Base-by-base conservation (phyloP, 2,797 vertebrate genomes). In the Hipposideros larvatus region DNA sequence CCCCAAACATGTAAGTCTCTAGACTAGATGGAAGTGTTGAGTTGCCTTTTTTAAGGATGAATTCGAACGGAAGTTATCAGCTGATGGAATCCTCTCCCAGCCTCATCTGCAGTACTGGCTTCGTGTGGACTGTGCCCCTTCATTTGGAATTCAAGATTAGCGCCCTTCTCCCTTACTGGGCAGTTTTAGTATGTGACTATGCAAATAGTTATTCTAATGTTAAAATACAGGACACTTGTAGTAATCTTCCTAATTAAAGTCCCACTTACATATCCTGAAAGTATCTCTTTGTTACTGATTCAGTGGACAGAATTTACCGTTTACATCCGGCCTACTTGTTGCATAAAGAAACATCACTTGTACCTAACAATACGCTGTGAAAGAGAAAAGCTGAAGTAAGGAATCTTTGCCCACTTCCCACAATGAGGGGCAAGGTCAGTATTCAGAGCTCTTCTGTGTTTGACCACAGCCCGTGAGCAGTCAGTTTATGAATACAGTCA, bases 301-400 rank as follows among this genome's bases (percentile, higher is more conserved):
- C 41, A 26, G 22, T 31, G 46, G 41, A 14, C 3, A 63, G 19
- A 43, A 46, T 28, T 51, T 18, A 70, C 16, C 66, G 5, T 18
- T 71, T 28, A 22, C 0, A 78, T 19, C 28, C 31, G 18, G 14
- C 31, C 59, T 43, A n/a, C 34, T 7, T 74, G 11, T 1, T 24
- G 15, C 19, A 22, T 6, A 22, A 71, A 37, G 22, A 51, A 75
- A 57, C 51, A 43, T 10, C 59, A 13, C 34, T 75, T 48, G 8
- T 3, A 31, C 15, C 28, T 7, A n/a, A 28, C 21, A 34, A 53
- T 2, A 31, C 1, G 4, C 3, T 3, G 0, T 7, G 9, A 80
- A 53, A 48, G 57, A 11, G 3, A 31, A 70, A 87, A 63, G 57
- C 6, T 55, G 13, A 51, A 34, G 28, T 6, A 11, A 2, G 2